Base-by-base conservation (phyloP, 1,140 invertebrate genomes). In the Ephestia elutella region DNA sequence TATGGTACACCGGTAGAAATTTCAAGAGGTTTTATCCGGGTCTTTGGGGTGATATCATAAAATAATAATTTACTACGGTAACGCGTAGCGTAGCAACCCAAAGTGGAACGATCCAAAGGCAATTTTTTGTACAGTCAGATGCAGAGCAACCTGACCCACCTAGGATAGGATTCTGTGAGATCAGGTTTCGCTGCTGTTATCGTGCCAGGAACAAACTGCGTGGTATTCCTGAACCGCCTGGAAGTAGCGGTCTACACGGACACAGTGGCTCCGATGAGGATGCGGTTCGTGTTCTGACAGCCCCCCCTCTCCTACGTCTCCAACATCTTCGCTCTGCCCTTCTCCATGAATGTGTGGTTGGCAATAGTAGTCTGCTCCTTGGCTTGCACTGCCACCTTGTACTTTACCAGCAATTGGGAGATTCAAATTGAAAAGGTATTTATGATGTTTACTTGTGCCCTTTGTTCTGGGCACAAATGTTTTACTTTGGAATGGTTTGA, bases 301-400 rank as follows among this genome's bases (percentile, higher is more conserved):
- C 91, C 91, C 10, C 87, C 91, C 59, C 70, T 92, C n/a, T 91
- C 91, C 0, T 90, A 86, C 28, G 82, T 91, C 0, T 82, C 73
- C 15, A 92, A 92, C 65, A 86, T 92, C 15, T 92, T 90, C 65
- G 77, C 74, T 9, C 60, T 92, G 20, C 91, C 91, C 0, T 93
- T 93, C 68, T 82, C 90, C 15, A 75, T 63, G 0, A 77, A 80
- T 0, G 92, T 93, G 0, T 93, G 93, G 93, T 53, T 90, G 5
- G 90, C 89, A 5, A 85, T 89, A 1, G 64, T 71, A 13, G 63
- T 73, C 2, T 78, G 91, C 44, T 67, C 64, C 71, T n/a, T 66
- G 8, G 59, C 75, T 7, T 68, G 69, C 15, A 65, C 70, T 17
- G 38, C 68, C 1, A 54, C 68, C 10, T 38, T 82, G 0, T 78